These are phyloP conservation scores for Stramonita haemastoma DNA, from an alignment of 2,888 invertebrate genomes.

Conservation along the genomic window DNA sequence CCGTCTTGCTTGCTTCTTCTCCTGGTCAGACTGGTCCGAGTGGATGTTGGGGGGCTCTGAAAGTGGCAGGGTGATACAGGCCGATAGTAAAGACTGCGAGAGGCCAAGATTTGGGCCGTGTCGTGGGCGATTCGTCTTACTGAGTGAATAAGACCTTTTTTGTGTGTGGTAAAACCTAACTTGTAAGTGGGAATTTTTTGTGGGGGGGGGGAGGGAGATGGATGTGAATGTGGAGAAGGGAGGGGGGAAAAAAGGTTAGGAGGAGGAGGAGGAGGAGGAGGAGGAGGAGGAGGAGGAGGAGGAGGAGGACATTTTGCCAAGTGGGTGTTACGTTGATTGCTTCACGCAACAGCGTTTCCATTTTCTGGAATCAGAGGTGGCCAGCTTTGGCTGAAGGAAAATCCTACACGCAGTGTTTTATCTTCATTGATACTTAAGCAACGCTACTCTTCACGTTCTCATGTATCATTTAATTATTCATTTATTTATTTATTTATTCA, in stretches of 20 bases:
- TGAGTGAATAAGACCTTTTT: background rate
- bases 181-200: background rate
- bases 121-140: background rate
- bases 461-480: no score
- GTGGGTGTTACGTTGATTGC: background rate
- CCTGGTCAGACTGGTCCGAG: background rate
- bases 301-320: background rate
- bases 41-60: slow-evolving; percentile 15
- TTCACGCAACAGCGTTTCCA: background rate
- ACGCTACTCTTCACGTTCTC: no score
- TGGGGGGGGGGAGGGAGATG: background rate
- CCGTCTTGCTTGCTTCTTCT: slow-evolving; percentile 37
- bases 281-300: background rate
- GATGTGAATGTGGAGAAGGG: background rate
- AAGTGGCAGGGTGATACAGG: background rate
- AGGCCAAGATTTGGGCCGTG: slow-evolving; percentile 13
- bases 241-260: background rate
- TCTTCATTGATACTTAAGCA: no score
- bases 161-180: background rate
- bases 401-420: no score
- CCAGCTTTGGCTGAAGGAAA: no score
- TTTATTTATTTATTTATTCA: no score
- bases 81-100: background rate
- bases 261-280: background rate
- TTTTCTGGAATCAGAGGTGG: background rate